These are phyloP conservation scores for Gonioctena quinquepunctata DNA, from an alignment of 1,140 invertebrate species.

Conservation along the genomic window DNA sequence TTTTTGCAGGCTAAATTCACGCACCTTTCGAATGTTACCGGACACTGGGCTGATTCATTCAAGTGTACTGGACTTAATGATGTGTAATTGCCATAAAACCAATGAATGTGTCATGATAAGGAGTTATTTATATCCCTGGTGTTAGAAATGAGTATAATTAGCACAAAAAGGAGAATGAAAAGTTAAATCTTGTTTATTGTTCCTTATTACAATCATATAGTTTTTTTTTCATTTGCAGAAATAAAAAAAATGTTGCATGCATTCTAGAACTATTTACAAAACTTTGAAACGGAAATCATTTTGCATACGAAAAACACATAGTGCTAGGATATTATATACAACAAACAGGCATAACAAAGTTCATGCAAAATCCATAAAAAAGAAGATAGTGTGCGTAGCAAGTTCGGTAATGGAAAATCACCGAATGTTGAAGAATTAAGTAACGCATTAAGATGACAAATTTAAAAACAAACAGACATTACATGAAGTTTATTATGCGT, in stretches of 20 bases:
- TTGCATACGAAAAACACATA: conserved; percentile 20
- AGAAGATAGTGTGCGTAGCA: neutral
- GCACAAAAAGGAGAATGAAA: conserved; percentile 16
- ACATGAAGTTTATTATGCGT: conserved; percentile 24
- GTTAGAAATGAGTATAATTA: conserved; percentile 13
- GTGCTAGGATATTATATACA: conserved; percentile 11
- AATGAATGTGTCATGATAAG: conserved; percentile 20
- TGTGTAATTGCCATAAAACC: conserved; percentile 10
- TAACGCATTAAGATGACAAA: no score
- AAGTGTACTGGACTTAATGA: neutral
- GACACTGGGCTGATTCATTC: neutral
- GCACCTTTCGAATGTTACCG: neutral
- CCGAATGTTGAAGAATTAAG: neutral
- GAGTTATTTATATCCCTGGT: conserved; percentile 17
- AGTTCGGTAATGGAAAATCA: neutral
- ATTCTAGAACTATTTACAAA: conserved; percentile 15
- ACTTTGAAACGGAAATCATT: conserved; percentile 3
- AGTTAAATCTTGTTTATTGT: conserved; percentile 1
- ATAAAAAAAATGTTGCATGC: conserved; percentile 19
- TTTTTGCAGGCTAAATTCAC: neutral
- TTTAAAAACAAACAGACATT: no score
- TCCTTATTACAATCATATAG: neutral
- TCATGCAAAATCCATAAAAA: conserved; percentile 18
- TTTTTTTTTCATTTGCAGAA: neutral
- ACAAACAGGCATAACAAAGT: conserved; percentile 15